Evolutionary conservation across 1,140 invertebrate species (phyloP), one percentile per base, ranked within the genome.

Genomic region (Ptiloglossa arizonensis): DNA sequence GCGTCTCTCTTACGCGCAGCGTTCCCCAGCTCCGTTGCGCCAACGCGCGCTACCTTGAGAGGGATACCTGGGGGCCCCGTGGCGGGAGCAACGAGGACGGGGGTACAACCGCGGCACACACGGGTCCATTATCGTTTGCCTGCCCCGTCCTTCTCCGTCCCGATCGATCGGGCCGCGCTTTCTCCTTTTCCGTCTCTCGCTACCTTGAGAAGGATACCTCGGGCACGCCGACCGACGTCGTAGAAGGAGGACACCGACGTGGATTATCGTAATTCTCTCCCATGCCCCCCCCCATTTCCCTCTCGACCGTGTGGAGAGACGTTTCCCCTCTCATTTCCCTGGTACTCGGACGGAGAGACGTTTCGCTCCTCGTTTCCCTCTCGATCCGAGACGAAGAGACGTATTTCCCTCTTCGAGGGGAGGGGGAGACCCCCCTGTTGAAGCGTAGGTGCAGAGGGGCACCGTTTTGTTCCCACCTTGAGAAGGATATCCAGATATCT

Each of bases 201-300:
- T 85, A 89, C 88, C 88, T 89, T 89, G 80, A 87, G 80, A 89
- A 90, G 85, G 87, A 87, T 88, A 88, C 78, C 78, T 69, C 66
- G 70, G 57, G 52, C 52, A n/a, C 32, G 72, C 54, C 38, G 50
- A 52, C 62, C 19, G 54, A 9, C 35, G 66, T n/a, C 44, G 70
- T 57, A 50, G 69, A 57, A 81, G 80, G 69, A 74, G 79, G 79
- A 76, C 75, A 54, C 46, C 22, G 41, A 83, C 82, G 52, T 83
- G 70, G 69, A 82, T 83, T 79, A 74, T 83, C 82, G 82, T 70
- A 64, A 67, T 66, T 72, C 68, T 72, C 68, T 64, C 81, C 63
- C 67, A n/a, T 67, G 68, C 69, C 56, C 54, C n/a, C 41, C 41
- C 15, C 13, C 5, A 11, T 2, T n/a, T 5, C 5, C 22, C n/a